Conservation (phyloP, 2,888 invertebrate species). For the Pristionchus fissidentatus region DNA sequence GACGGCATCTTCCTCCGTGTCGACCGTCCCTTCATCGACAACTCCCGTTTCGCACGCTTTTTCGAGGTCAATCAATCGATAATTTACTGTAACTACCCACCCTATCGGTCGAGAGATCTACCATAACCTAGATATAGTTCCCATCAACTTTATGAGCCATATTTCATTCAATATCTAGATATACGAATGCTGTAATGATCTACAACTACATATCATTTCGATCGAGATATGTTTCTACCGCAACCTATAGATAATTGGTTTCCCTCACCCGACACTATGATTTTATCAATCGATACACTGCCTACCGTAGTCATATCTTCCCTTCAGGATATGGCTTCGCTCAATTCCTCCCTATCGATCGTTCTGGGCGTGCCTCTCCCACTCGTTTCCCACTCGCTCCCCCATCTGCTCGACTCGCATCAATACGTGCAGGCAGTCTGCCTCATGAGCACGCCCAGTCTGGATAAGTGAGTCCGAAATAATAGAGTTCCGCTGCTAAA, state of each 20-base stretch:
- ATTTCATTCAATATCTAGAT: too few relatives aligned
- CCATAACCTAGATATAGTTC: not conserved
- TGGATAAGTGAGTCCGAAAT: not conserved
- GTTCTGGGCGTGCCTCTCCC: not conserved
- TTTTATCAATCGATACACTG: too few relatives aligned
- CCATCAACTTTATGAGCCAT: not conserved
- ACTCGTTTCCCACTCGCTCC: not conserved
- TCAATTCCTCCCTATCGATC: not conserved
- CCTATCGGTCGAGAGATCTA: too few relatives aligned
- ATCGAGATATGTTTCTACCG: too few relatives aligned
- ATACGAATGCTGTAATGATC: too few relatives aligned
- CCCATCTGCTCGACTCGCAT: not conserved
- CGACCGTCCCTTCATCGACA: constrained; percentile 36
- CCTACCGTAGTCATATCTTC: not conserved
- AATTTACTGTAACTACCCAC: not conserved
- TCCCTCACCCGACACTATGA: too few relatives aligned
- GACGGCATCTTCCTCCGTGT: constrained; percentile 37
- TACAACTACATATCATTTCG: too few relatives aligned
- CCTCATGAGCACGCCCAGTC: not conserved
- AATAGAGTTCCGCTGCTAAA: too few relatives aligned
- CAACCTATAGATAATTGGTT: too few relatives aligned
- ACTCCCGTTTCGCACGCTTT: not conserved
- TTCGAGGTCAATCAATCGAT: not conserved
- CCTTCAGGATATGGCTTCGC: constrained; percentile 9
- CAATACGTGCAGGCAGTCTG: not conserved